Percentiles rank a stretch among this genome's conserved stretches.
phyloP scores from a whole-genome alignment of 2,888 invertebrate species.

The Lamproptera curius region DNA sequence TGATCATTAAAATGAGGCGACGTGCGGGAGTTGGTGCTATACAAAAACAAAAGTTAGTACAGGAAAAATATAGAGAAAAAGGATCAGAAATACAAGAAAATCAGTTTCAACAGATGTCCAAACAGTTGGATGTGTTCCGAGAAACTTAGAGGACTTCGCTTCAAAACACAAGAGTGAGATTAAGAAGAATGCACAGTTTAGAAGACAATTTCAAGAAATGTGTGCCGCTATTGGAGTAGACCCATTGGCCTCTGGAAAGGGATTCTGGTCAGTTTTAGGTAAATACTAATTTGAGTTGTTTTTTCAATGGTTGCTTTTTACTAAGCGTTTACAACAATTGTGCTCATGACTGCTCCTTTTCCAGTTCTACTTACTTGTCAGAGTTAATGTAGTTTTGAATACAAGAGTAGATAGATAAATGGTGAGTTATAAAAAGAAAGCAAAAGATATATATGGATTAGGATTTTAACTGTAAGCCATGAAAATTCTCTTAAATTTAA shows the following conservation, averaged over 20 bases:
- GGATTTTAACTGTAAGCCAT: too few relatives aligned
- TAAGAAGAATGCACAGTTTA: constrained; percentile 94
- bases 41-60: constrained; percentile 90
- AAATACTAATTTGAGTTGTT: too few relatives aligned
- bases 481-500: too few relatives aligned
- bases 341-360: too few relatives aligned
- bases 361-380: too few relatives aligned
- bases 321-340: too few relatives aligned
- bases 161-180: constrained; percentile 97
- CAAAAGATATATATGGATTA: too few relatives aligned
- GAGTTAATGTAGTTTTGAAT: too few relatives aligned
- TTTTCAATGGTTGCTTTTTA: too few relatives aligned
- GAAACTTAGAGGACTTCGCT: constrained; percentile 97
- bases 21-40: constrained; percentile 93
- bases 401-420: too few relatives aligned
- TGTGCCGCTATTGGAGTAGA: constrained; percentile 99
- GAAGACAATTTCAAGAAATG: constrained; percentile 99
- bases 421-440: too few relatives aligned
- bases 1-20: constrained; percentile 84
- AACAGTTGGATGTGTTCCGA: constrained; percentile 95
- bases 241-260: constrained; percentile 96
- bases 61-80: constrained; percentile 95
- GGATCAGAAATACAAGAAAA: constrained; percentile 94
- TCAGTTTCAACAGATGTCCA: constrained; percentile 94
- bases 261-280: constrained; percentile 97